phyloP scores from a whole-genome alignment of 1,140 invertebrate genomes.

The Galleria mellonella region DNA sequence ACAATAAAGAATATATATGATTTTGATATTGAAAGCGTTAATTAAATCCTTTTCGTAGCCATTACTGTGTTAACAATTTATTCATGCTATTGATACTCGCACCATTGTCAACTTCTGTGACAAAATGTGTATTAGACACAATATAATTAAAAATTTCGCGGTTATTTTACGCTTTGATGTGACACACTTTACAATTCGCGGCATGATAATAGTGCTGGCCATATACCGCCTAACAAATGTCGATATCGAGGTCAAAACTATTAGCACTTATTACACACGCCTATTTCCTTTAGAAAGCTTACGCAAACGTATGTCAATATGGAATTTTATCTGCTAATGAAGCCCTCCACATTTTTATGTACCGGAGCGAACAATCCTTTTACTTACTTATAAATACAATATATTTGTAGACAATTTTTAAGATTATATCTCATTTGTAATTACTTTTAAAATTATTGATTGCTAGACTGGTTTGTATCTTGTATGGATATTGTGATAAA shows the following conservation, averaged over 20 bases:
- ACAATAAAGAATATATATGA: too few relatives aligned
- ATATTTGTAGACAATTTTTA: conserved; percentile 4
- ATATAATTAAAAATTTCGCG: conserved; percentile 6
- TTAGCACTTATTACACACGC: conserved; percentile 26
- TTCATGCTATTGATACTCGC: too few relatives aligned
- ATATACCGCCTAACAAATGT: conserved; percentile 1
- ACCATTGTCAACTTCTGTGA: too few relatives aligned
- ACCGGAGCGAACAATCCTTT: conserved; percentile 14
- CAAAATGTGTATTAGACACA: neutral
- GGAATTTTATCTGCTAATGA: conserved; percentile 16
- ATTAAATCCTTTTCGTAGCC: too few relatives aligned
- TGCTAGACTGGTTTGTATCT: conserved; percentile 3
- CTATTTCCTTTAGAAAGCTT: conserved; percentile 30
- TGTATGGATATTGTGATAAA: conserved; percentile 6
- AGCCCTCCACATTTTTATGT: conserved; percentile 22
- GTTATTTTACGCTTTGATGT: conserved; percentile 3
- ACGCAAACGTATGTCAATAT: conserved; percentile 13
- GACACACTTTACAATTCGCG: neutral
- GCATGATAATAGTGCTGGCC: conserved; percentile 9
- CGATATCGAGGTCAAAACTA: conserved; percentile 26
- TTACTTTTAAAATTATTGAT: conserved; percentile 8
- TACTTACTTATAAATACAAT: conserved; percentile 9
- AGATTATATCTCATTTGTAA: conserved; percentile 16
- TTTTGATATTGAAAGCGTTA: too few relatives aligned
- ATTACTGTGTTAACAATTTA: too few relatives aligned